Evolutionary conservation across 2,797 vertebrate species (phyloP).

Genomic region (Channallabes apus): DNA sequence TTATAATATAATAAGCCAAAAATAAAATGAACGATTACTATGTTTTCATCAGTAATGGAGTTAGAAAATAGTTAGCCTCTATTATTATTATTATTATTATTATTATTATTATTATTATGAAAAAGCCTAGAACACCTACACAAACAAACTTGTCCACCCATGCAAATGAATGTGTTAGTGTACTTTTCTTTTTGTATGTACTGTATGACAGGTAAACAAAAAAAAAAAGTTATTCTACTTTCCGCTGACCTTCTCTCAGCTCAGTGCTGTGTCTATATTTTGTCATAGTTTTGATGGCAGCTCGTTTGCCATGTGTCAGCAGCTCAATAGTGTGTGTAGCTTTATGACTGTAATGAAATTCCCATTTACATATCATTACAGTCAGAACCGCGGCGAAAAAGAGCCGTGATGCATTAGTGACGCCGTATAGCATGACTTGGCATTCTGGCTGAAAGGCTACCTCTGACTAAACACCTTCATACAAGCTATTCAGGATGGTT

Average conservation of each 20-base stretch:
- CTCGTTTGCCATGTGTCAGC: slow-evolving; percentile 56
- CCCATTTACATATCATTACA: slow-evolving; percentile 66
- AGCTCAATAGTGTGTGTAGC: slow-evolving; percentile 53
- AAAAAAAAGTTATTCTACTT: slow-evolving; percentile 28
- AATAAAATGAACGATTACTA: slow-evolving; percentile 17
- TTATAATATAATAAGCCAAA: neutral
- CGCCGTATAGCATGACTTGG: slow-evolving; percentile 9
- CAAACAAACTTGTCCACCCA: neutral
- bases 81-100: slow-evolving; percentile 31
- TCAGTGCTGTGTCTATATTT: slow-evolving; percentile 31
- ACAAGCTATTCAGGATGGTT: neutral
- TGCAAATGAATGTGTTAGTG: slow-evolving; percentile 39
- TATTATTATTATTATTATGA: slow-evolving; percentile 33
- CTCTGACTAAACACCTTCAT: neutral
- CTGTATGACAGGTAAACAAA: neutral
- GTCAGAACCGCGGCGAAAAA: slow-evolving; percentile 23
- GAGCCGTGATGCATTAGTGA: slow-evolving; percentile 9
- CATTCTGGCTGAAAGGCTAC: neutral
- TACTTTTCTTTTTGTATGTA: neutral
- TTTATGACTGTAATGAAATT: slow-evolving; percentile 61
- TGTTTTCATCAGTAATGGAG: slow-evolving; percentile 35
- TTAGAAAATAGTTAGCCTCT: slow-evolving; percentile 33
- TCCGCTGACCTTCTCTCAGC: slow-evolving; percentile 46
- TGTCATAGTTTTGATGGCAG: slow-evolving; percentile 35
- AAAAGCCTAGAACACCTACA: neutral